A percentile compares a stretch with the other conserved stretches of the same genome.
These are phyloP conservation scores for Ahaetulla prasina DNA, from an alignment of 2,113 vertebrate genomes.

Conservation along the genomic window DNA sequence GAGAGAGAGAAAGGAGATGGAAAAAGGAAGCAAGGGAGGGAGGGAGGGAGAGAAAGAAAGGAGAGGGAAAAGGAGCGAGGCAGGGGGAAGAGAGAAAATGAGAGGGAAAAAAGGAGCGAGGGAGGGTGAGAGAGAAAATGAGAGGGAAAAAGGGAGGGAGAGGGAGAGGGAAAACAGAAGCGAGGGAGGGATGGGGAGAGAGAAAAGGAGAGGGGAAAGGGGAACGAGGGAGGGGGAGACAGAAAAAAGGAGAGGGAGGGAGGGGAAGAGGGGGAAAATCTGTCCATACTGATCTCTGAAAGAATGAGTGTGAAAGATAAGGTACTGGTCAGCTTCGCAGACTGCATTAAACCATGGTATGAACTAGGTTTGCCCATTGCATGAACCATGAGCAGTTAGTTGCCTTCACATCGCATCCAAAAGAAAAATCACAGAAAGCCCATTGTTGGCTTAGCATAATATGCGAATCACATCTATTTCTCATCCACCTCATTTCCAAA, in stretches of 20 bases:
- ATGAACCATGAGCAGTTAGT: background rate
- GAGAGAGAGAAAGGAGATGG: fast-evolving
- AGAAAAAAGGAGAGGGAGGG: too few relatives aligned
- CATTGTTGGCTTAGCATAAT: background rate
- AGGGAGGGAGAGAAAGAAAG: too few relatives aligned
- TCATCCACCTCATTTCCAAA: background rate
- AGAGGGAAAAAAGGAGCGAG: too few relatives aligned
- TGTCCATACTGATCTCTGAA: background rate
- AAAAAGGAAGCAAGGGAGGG: too few relatives aligned
- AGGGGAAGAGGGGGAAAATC: background rate
- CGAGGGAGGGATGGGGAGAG: too few relatives aligned
- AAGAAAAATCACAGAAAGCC: background rate
- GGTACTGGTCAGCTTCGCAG: background rate
- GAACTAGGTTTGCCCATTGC: background rate
- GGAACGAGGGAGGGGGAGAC: too few relatives aligned
- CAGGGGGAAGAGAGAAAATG: too few relatives aligned
- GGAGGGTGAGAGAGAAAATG: too few relatives aligned
- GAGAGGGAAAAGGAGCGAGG: too few relatives aligned
- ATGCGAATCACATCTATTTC: background rate
- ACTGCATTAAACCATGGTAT: background rate
- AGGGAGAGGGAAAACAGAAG: too few relatives aligned
- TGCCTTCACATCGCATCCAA: background rate
- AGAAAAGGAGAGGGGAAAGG: too few relatives aligned
- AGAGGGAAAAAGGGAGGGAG: too few relatives aligned
- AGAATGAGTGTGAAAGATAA: background rate